Conservation (phyloP, 2,113 vertebrate genomes). For the Trochalopteron elliotii region DNA sequence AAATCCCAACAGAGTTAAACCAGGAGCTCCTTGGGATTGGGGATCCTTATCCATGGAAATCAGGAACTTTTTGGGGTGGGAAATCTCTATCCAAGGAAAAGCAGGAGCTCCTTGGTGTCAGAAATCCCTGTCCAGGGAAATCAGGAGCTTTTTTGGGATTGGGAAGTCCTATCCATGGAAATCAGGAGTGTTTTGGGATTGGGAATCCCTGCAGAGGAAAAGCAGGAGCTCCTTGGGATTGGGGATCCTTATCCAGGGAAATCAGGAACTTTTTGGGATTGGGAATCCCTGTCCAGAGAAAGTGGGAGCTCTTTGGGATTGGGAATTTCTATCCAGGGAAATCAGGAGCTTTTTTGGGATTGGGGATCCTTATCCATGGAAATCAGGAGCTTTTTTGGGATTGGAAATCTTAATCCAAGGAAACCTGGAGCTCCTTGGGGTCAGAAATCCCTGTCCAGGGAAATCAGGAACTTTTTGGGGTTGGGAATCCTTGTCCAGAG, state of each 20-base stretch:
- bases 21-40: neutral
- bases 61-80: too few species aligned
- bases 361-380: too few species aligned
- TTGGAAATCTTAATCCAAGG: neutral
- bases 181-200: too few species aligned
- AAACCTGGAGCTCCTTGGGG: too few species aligned
- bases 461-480: neutral
- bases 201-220: neutral
- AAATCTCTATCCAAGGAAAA: neutral
- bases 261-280: too few species aligned
- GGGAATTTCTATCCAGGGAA: neutral
- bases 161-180: too few species aligned
- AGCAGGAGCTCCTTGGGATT: fast-evolving
- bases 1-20: neutral
- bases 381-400: too few species aligned
- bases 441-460: neutral
- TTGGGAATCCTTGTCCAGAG: neutral
- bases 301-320: too few species aligned
- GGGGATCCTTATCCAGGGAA: too few species aligned
- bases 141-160: neutral
- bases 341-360: too few species aligned
- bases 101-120: neutral
- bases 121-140: neutral
- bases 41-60: too few species aligned
- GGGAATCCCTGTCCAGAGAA: too few species aligned